Evolutionary conservation across 2,113 vertebrate species (phyloP).

Genomic region (Callopanchax toddi): DNA sequence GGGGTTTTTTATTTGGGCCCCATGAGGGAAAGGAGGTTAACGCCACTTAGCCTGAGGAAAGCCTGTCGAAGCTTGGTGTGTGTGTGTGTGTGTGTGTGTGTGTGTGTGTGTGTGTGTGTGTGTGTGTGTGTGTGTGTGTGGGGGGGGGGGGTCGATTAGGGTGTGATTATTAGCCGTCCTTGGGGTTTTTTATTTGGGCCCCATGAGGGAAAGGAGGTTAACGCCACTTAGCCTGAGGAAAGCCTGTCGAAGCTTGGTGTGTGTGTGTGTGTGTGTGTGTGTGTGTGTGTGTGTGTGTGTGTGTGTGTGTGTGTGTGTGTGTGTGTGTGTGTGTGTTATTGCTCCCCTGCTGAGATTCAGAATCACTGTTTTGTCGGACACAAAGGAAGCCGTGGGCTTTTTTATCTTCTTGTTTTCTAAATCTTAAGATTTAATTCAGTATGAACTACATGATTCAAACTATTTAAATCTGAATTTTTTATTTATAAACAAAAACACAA

Average conservation of each 20-base stretch:
- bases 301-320: neutral
- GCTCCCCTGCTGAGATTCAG: constrained; percentile 27
- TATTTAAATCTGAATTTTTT: no score
- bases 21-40: constrained; percentile 78
- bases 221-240: constrained; percentile 79
- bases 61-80: constrained; percentile 26
- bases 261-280: constrained; percentile 15
- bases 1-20: constrained; percentile 78
- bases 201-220: constrained; percentile 78
- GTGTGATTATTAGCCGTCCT: constrained; percentile 79
- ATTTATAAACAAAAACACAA: no score
- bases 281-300: no score
- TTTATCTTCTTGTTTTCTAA: no score
- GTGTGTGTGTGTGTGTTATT: constrained; percentile 26
- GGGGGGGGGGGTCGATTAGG: constrained; percentile 29
- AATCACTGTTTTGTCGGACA: constrained; percentile 57
- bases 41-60: constrained; percentile 78
- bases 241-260: constrained; percentile 32
- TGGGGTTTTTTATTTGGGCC: constrained; percentile 77
- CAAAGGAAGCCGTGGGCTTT: no score
- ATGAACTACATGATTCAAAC: no score
- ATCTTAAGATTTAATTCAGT: no score
- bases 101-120: no score
- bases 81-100: no score
- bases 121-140: neutral